Base-by-base conservation (phyloP, 2,888 invertebrate genomes). In the Cerastis leucographa region DNA sequence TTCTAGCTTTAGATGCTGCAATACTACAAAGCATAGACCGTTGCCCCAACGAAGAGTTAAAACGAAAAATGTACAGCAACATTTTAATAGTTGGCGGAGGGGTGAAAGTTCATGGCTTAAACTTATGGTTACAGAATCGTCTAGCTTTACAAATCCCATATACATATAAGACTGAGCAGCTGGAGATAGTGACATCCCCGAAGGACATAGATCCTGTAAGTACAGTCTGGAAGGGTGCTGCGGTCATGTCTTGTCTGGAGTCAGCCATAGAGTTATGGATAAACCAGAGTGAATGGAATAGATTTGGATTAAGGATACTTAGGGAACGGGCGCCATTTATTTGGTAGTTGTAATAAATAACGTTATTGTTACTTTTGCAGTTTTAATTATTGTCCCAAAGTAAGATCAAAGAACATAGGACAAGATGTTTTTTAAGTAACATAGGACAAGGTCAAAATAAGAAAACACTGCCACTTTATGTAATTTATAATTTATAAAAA, bases 241-340 rank as follows among this genome's bases (percentile, higher is more conserved):
- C 99, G 0, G 98, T 99, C 17, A 97, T 99, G 97, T 98, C 99
- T 0, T 99, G 99, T 89, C 94, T 99, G 78, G 99, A 99, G 92
- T 99, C 99, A 0, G 98, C 99, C 0, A 98, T 98, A 83, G 99
- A 99, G 92, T 94, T 99, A 14, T 99, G 99, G 99, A 99, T 99
- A 62, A 97, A 97, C 74, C 97, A 98, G 78, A 96, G 96, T 49
- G 99, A 99, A 94, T 99, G 99, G 99, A 97, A 97, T 87, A 98
- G 98, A 86, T 97, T 97, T 92, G 99, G 99, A 1, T 97, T 99
- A 2, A 97, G 98, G 90, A 97, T 99, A 88, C 96, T 99, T 76
- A 97, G 99, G 88, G 99, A 99, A 95, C 97, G 99, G 90, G 99
- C 99, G 2, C 99, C 99, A 4, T 99, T 99, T 95, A 98, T 98